These are phyloP conservation scores for Acanthosepion lycidas DNA, from an alignment of 2,888 invertebrate genomes.

Conservation along the genomic window DNA sequence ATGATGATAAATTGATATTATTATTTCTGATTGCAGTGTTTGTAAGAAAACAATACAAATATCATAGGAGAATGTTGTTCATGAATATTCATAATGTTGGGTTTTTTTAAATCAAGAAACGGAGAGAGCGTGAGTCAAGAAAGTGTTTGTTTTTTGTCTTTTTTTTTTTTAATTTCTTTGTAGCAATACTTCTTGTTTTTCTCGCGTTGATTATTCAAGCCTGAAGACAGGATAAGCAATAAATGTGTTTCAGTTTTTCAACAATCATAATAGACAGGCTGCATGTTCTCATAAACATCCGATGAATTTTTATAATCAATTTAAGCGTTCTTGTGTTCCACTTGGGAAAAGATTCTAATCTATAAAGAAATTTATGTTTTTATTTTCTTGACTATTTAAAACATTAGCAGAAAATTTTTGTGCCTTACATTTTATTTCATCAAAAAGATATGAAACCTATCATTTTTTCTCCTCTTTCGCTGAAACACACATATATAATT, in stretches of 20 bases:
- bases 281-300: constrained; percentile 33
- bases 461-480: background rate
- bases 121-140: background rate
- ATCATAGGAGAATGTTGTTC: background rate
- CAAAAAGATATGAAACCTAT: background rate
- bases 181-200: background rate
- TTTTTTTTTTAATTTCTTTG: background rate
- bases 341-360: constrained; percentile 33
- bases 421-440: background rate
- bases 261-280: background rate
- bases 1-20: background rate
- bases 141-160: background rate
- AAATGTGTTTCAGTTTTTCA: constrained; percentile 33
- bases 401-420: constrained; percentile 24
- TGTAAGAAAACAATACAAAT: background rate
- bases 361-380: constrained; percentile 5
- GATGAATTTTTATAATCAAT: constrained; percentile 33
- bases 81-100: background rate
- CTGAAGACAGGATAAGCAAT: constrained; percentile 8
- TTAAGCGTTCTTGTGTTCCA: constrained; percentile 33
- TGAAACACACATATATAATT: background rate
- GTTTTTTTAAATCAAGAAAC: background rate
- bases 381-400: background rate
- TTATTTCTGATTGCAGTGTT: background rate
- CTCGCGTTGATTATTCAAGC: background rate